Conservation (phyloP, 2,888 invertebrate species). For the Hyalella azteca region DNA sequence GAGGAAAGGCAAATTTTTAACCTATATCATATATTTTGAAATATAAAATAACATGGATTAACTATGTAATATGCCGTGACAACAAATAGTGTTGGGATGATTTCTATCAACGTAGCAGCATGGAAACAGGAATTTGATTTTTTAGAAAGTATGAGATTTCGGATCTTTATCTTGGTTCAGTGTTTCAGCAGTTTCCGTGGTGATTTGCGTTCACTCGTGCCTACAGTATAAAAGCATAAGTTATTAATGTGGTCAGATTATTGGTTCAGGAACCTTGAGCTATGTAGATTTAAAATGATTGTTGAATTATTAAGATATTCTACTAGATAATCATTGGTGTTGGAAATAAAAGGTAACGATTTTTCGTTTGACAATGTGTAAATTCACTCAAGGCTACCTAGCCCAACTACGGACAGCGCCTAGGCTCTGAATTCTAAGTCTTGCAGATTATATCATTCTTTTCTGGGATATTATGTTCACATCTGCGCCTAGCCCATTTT, state of each 20-base stretch:
- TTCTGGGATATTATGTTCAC: too few species aligned
- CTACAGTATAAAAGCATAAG: background rate
- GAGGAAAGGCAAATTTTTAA: too few species aligned
- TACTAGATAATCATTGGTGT: slow-evolving; percentile 14
- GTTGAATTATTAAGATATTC: background rate
- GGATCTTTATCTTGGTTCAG: slow-evolving; percentile 21
- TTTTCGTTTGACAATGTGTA: background rate
- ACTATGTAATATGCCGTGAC: too few species aligned
- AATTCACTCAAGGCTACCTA: slow-evolving; percentile 25
- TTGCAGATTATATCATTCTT: too few species aligned
- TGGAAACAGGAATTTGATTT: too few species aligned
- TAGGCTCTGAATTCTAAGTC: too few species aligned
- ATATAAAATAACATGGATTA: too few species aligned
- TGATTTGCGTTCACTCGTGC: slow-evolving; percentile 3
- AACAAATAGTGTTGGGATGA: too few species aligned
- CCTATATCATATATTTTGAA: too few species aligned
- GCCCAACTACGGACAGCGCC: too few species aligned
- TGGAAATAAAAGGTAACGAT: background rate
- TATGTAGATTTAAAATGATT: slow-evolving; percentile 7
- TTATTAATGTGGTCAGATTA: slow-evolving; percentile 10
- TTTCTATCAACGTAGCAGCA: too few species aligned
- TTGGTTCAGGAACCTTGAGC: background rate
- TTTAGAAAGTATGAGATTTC: slow-evolving; percentile 8
- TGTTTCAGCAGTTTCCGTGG: slow-evolving; percentile 32
- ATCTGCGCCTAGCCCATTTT: too few species aligned